These are phyloP conservation scores for Neofelis nebulosa DNA, from an alignment of 2,113 vertebrate genomes.

Conservation along the genomic window DNA sequence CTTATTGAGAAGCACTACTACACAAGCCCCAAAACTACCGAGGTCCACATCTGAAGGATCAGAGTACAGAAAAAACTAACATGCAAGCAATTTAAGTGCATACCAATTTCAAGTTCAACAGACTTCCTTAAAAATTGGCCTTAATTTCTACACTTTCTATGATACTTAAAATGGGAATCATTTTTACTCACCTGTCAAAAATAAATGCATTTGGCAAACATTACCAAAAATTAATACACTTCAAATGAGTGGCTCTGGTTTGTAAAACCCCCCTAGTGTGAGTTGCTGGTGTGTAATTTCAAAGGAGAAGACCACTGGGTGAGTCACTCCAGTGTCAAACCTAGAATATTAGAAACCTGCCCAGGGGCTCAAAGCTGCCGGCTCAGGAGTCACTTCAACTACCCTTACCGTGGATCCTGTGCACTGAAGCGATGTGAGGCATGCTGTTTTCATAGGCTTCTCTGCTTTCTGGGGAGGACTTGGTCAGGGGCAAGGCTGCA, in stretches of 20 bases:
- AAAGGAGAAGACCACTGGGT: background rate
- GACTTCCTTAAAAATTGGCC: background rate
- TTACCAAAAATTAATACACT: background rate
- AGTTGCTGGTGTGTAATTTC: background rate
- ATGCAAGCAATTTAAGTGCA: background rate
- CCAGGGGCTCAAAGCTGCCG: background rate
- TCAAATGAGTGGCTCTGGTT: background rate
- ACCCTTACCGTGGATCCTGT: conserved; percentile 92
- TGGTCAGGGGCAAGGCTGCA: conserved; percentile 89
- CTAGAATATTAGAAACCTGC: background rate
- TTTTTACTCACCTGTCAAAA: background rate
- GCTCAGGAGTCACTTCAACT: background rate
- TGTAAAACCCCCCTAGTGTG: background rate
- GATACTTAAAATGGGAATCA: background rate
- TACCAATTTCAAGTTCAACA: background rate
- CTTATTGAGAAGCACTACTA: background rate
- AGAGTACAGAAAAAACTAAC: background rate
- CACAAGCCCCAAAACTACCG: background rate
- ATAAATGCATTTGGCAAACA: background rate
- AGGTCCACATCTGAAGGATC: background rate
- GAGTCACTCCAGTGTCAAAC: background rate
- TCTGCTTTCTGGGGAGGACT: conserved; percentile 90
- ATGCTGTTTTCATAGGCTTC: conserved; percentile 89
- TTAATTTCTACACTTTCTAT: background rate
- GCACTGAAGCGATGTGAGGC: conserved; percentile 91